Base-by-base conservation (phyloP, 1,140 invertebrate genomes). In the Drosophila insularis region DNA sequence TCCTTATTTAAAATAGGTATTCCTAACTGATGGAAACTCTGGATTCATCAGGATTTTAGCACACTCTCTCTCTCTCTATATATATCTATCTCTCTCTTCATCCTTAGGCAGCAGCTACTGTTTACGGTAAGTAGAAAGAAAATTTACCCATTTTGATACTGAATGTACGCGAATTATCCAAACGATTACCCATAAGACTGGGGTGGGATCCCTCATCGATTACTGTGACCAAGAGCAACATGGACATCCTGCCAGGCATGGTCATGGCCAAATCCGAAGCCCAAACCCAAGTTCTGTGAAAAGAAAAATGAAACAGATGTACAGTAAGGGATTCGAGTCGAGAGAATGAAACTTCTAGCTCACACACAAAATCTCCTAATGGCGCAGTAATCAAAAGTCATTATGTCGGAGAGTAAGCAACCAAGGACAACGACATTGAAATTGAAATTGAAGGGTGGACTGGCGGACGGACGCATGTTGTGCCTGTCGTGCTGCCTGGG, bases 301-400 rank as follows among this genome's bases (percentile, higher is more conserved):
- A 61, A 46, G 8, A 46, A 46, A 87, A 87, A 84, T 89, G 76
- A 78, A 85, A 84, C 84, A 87, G 84, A 87, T 87, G 84, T 84
- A 71, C 80, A 75, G 19, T 3, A 21, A 78, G 78, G 58, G 37
- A 61, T 27, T 60, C 56, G 17, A 50, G 14, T 46, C 14, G 43
- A 85, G 82, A 69, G 70, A 74, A 54, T 70, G 31, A 74, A 58
- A 62, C 37, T 53, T 27, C 27, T 27, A 27, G 4, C 63, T 5
- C 56, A 56, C 66, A 79, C 62, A 67, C 65, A 71, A 59, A 69
- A 79, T 62, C 78, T 74, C 79, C 72, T 87, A 89, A 89, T 89
- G 85, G 85, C 85, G 85, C 85, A 80, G 71, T 84, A 87, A 87
- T 87, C 84, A 87, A 69, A 87, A 87, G 84, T 87, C 84, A 87